Base-by-base conservation (phyloP, 1,140 invertebrate species). In the Cydia pomonella region DNA sequence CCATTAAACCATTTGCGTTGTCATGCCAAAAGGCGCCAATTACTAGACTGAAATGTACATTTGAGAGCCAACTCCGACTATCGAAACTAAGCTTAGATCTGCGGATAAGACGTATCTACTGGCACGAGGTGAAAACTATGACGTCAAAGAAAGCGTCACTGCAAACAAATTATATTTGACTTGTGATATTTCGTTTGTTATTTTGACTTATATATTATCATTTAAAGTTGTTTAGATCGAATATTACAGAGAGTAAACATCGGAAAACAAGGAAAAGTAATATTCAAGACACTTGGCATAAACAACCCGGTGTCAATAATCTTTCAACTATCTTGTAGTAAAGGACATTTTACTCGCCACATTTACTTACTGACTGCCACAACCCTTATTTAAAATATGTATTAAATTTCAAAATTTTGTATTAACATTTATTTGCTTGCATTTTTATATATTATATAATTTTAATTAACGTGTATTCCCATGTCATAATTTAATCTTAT, bases 21-120 rank as follows among this genome's bases (percentile, higher is more conserved):
- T 66, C 63, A 33, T 33, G 63, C 63, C 63, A 66, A 66, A 66
- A 66, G 63, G 27, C 63, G 63, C 63, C 63, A 66, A 66, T 66
- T 66, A 66, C 63, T 66, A 63, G 63, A 29, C 63, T 29, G 63
- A 13, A 66, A 66, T 66, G 25, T 38, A 29, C 63, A 38, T 33
- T 29, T 10, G 63, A n/a, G 63, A 66, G 63, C 63, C 63, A 66
- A 66, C 16, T 29, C 29, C 63, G 27, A 33, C 63, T 27, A 29
- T 66, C 63, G 33, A 29, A 29, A 66, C 25, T 66, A 6, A 29
- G 25, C 27, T 23, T 16, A 66, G 13, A 66, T 29, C 63, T 29
- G 13, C 63, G 25, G 27, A 66, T 66, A 29, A 27, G 63, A 29
- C 27, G 63, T 66, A 66, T 66, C 50, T 66, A 33, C 63, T 66